Base-by-base conservation (phyloP, 2,797 vertebrate species). In the Sus cebifrons region DNA sequence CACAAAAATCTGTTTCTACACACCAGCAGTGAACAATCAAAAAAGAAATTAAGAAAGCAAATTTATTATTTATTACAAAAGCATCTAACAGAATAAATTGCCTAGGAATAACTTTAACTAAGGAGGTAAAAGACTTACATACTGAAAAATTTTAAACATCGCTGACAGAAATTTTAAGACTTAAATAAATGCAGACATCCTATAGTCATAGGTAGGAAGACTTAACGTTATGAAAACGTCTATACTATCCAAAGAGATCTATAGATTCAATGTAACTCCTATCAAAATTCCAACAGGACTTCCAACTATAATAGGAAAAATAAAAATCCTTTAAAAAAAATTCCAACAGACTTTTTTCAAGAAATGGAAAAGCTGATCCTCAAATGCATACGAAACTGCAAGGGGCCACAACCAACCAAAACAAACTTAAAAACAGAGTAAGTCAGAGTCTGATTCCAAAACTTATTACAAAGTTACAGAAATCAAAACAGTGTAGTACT, bases 391-490 rank as follows among this genome's bases (percentile, higher is more conserved):
- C 60, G 36, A 29, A 89, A 81, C 29, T 56, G 21, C 65, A 82
- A 62, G 58, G 58, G 67, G 54, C 27, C 20, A 65, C 7, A 6
- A 82, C 62, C 15, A 64, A 21, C 25, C 56, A 73, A 52, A 82
- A 32, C 78, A 83, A 91, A 25, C 56, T 73, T 82, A 82, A 91
- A 32, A 91, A 49, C 81, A 90, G 29, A 68, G 58, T 11, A 6
- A 73, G 5, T 44, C n/a, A 74, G 40, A 11, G 12, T n/a, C 77
- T 73, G 56, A 91, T 71, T 91, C 82, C 56, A 62, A 83, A 62
- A 32, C 23, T 49, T 62, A 73, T 1, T 3, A 52, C 68, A 91
- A 83, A 73, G 56, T 2, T 20, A 15, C 27, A 73, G n/a, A 83
- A 49, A 82, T 73, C 29, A 83, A 83, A 36, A 73, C 21, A 73